Evolutionary conservation across 2,797 vertebrate species (phyloP), one percentile per base, ranked within the genome.

Genomic region (Spinus pinus): DNA sequence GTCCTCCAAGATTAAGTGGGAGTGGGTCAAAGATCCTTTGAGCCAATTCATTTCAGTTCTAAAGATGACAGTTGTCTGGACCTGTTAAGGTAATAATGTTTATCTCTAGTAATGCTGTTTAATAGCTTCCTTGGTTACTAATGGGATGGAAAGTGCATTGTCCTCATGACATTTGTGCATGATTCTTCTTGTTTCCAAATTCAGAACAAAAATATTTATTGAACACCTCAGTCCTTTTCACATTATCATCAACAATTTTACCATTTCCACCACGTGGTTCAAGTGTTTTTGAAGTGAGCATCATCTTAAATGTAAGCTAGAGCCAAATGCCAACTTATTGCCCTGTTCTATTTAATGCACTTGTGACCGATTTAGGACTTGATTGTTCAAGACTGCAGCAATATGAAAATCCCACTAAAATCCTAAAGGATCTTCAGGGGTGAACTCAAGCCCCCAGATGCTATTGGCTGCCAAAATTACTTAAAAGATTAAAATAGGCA

Each of bases 51-150:
- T 82, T 74, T 56, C 21, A 21, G 39, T 62, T 75, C 37, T 62
- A 79, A 91, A 50, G 75, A 66, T 75, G 82, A 70, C 69, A 69
- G 79, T 83, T 85, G 54, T 37, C 82, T 81, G 70, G 86, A 78
- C 58, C 62, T 62, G 77, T 72, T 94, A 94, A 94, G 77, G 87
- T 81, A 94, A 77, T 67, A 88, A 86, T 80, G 77, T 96, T 95
- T 96, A 90, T 84, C 73, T 92, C 44, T 60, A 64, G 70, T 84
- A 90, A 93, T 88, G 79, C 84, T 94, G 79, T 96, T 96, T 95
- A 91, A 94, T 60, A 84, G 41, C 93, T 62, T 97, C 87, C 92
- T 87, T 96, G 87, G 94, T 92, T 91, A 94, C 93, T 96, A 95
- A 91, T 96, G 91, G 89, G 72, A 81, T 92, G 79, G 80, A 95